Percentiles rank a stretch among this genome's conserved stretches.
Evolutionary conservation across 64 coral and sea anemone species (phyloP).

Genomic region (Actinia tenebrosa): DNA sequence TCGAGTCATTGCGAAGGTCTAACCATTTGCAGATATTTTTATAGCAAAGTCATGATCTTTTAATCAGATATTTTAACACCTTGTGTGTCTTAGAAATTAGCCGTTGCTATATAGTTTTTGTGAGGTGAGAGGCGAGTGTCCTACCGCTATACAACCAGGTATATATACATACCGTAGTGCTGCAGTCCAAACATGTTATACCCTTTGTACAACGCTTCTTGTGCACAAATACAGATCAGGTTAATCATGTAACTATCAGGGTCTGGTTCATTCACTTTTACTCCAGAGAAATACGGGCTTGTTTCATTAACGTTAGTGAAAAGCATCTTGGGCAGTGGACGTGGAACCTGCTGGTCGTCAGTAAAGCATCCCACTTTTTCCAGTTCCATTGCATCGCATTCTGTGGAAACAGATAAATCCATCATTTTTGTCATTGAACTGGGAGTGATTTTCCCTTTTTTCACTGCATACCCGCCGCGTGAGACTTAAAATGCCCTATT

Average conservation of each 20-base stretch:
- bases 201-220: background rate
- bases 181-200: slow-evolving; percentile 3
- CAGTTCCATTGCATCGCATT: background rate
- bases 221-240: background rate
- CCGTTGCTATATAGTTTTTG: too few species aligned
- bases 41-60: too few species aligned
- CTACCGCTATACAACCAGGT: background rate
- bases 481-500: too few species aligned
- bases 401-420: background rate
- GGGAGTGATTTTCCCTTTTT: too few species aligned
- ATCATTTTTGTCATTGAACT: background rate
- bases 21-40: too few species aligned
- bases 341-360: background rate
- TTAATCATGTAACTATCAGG: background rate
- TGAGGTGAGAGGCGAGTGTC: too few species aligned
- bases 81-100: too few species aligned
- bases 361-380: background rate
- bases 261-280: background rate
- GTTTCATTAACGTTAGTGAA: background rate
- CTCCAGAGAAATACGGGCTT: background rate
- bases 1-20: too few species aligned
- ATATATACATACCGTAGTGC: background rate
- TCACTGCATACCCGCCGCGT: too few species aligned
- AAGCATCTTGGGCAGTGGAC: background rate
- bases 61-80: too few species aligned